Evolutionary conservation across 2,113 vertebrate genomes (phyloP), one percentile per base, ranked within the genome.

Genomic region (Cercocebus atys): DNA sequence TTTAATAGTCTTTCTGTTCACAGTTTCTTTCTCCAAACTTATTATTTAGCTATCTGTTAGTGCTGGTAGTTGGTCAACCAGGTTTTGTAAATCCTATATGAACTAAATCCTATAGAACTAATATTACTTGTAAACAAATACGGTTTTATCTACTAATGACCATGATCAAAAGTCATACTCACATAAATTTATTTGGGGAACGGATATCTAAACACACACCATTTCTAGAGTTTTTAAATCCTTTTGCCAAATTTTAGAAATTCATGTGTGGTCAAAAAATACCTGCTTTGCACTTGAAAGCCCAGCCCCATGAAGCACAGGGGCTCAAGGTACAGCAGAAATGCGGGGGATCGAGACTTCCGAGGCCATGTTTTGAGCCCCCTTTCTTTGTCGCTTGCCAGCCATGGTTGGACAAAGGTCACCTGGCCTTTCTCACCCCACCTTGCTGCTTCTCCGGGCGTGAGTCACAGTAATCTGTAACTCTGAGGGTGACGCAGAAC

Each of bases 241-340:
- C 47, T 23, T 64, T 20, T 12, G 57, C 20, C 45, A 35, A 23
- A 27, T 10, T 16, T 45, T 4, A 23, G 76, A 32, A 38, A 12
- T 9, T 13, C 50, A 7, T 5, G 20, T 32, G 6, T 27, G 0
- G 4, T 66, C 18, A 47, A 8, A 45, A 3, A 2, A 6, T 1
- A 1, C 13, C 32, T 57, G 30, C 40, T 6, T 1, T 14, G 66
- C 17, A 1, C 10, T 3, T 1, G 18, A 30, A 32, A 0, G 8
- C 20, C 10, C 17, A 8, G 9, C 0, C 0, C 3, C 38, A 1
- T 3, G 61, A 47, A 13, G 32, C 64, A 0, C 0, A 8, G 9
- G 43, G 27, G 11, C 2, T 3, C 1, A 2, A 13, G 22, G 38
- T 2, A 2, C 17, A 16, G 64, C 16, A 10, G n/a, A 2, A 45